A percentile compares a stretch with the other conserved stretches of the same genome.
Conservation (phyloP, 1,140 invertebrate genomes). For the Rhizoglyphus robini region DNA sequence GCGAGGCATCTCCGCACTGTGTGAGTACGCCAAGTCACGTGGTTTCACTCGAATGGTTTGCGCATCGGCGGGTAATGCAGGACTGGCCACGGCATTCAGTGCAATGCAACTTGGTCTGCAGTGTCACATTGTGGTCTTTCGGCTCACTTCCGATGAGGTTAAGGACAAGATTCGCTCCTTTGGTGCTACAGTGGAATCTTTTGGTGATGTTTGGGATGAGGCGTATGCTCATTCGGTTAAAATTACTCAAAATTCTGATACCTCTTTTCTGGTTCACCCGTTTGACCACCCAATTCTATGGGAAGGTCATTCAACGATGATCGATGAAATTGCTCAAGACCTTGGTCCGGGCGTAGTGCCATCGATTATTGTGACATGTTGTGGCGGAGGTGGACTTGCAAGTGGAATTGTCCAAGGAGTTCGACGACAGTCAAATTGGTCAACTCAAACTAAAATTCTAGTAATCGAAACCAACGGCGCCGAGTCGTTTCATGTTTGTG, state of each 20-base stretch:
- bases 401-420: conserved; percentile 32
- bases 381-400: conserved; percentile 41
- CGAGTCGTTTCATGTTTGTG: conserved; percentile 34
- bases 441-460: conserved; percentile 29
- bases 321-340: conserved; percentile 35
- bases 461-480: conserved; percentile 42
- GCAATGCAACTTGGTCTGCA: conserved; percentile 34
- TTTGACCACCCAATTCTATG: conserved; percentile 18
- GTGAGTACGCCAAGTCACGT: conserved; percentile 21
- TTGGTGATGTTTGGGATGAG: conserved; percentile 37
- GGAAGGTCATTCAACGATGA: conserved; percentile 37
- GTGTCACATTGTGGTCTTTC: conserved; percentile 37
- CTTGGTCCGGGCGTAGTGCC: conserved; percentile 29
- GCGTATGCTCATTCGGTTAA: conserved; percentile 35
- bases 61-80: conserved; percentile 43
- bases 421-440: background rate
- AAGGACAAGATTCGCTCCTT: conserved; percentile 32
- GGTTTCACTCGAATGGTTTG: conserved; percentile 32
- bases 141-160: conserved; percentile 33
- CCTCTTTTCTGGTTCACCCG: conserved; percentile 27
- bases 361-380: conserved; percentile 37
- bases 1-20: conserved; percentile 38
- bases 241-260: conserved; percentile 27
- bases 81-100: conserved; percentile 39
- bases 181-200: conserved; percentile 32